Conservation (phyloP, 2,797 vertebrate genomes). For the Pitangus sulphuratus region DNA sequence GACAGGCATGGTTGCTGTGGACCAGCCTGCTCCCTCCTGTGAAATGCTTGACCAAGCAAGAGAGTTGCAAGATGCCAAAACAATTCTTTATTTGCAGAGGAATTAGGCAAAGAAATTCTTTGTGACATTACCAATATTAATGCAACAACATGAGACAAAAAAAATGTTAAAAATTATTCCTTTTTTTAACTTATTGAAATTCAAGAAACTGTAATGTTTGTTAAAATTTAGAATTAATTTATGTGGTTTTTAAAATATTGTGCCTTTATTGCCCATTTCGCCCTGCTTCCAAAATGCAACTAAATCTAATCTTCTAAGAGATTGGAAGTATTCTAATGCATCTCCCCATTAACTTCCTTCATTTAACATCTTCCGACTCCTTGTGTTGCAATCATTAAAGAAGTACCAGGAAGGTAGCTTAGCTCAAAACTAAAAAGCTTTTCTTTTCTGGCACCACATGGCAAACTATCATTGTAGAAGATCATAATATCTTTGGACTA, state of each 20-base stretch:
- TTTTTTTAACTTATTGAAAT: neutral
- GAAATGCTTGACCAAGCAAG: neutral
- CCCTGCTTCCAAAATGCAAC: neutral
- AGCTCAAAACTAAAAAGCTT: neutral
- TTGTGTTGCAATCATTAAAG: neutral
- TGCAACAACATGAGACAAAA: neutral
- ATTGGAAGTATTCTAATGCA: neutral
- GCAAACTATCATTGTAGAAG: neutral
- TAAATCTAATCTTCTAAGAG: neutral
- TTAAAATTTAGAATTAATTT: neutral
- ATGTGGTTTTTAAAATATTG: neutral
- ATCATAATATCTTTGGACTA: neutral
- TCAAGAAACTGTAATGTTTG: neutral
- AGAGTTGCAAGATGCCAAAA: neutral
- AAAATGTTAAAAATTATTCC: fast-evolving
- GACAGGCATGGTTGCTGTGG: neutral
- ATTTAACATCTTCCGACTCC: neutral
- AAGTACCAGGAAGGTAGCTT: neutral
- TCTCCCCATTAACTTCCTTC: neutral
- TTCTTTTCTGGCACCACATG: neutral
- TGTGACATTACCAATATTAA: neutral
- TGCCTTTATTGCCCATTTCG: neutral
- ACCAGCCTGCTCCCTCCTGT: neutral
- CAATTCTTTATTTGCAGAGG: neutral
- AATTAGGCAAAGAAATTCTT: neutral